A percentile compares a stretch with the other conserved stretches of the same genome.
These are phyloP conservation scores for Caenorhabditis zanzibari DNA, from an alignment of 2,888 invertebrate genomes.

Conservation along the genomic window DNA sequence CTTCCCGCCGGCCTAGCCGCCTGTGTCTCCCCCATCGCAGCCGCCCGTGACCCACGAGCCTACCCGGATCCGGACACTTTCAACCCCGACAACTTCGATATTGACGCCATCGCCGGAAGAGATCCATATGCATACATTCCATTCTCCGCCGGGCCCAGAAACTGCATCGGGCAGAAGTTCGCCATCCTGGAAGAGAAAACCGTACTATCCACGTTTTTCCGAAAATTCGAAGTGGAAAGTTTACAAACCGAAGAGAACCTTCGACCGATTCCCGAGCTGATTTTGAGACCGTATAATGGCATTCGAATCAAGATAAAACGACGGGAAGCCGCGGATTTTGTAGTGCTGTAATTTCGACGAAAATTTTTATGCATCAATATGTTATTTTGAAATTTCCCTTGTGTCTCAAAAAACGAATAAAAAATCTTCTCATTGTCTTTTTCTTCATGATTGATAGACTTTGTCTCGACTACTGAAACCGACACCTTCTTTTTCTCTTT, in stretches of 20 bases:
- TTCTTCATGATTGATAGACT: constrained; percentile 41
- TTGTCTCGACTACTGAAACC: constrained; percentile 54
- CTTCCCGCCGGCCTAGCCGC: constrained; percentile 83
- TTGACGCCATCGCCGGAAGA: constrained; percentile 80
- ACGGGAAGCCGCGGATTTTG: constrained; percentile 39
- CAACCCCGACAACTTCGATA: constrained; percentile 84
- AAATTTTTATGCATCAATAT: neutral
- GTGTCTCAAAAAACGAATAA: neutral
- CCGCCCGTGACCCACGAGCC: constrained; percentile 83
- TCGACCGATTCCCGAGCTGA: constrained; percentile 58
- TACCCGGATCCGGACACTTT: constrained; percentile 83
- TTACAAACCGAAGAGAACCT: constrained; percentile 52
- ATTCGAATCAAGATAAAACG: constrained; percentile 54
- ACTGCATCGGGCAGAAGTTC: constrained; percentile 84
- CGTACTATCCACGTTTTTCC: constrained; percentile 70
- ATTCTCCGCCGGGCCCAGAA: constrained; percentile 81
- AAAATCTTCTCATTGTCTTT: constrained; percentile 1
- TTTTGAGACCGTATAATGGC: constrained; percentile 58
- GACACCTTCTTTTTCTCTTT: constrained; percentile 37
- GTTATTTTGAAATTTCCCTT: neutral
- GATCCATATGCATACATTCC: constrained; percentile 80
- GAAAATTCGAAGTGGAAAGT: constrained; percentile 56
- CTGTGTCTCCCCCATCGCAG: constrained; percentile 76
- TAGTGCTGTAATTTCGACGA: constrained; percentile 26
- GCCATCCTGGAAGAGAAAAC: constrained; percentile 85